A percentile compares a stretch with the other conserved stretches of the same genome.
Evolutionary conservation across 2,888 invertebrate species (phyloP).

Genomic region (Ormyrus nitidulus): DNA sequence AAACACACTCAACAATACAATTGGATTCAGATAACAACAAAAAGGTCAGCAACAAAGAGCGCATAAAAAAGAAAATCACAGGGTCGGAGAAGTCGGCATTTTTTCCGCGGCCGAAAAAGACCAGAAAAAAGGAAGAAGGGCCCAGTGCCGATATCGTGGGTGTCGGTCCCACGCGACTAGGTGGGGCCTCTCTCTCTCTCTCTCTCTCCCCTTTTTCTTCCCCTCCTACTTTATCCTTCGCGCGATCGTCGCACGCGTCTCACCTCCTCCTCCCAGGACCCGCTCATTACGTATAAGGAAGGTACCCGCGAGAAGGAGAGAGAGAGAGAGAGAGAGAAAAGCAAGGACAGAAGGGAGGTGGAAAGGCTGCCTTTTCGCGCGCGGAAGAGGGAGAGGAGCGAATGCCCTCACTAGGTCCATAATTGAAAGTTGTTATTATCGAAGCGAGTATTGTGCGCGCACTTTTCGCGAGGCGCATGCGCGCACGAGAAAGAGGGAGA

Average conservation of each 20-base stretch:
- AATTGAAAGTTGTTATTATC: constrained; percentile 50
- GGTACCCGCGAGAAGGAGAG: constrained; percentile 32
- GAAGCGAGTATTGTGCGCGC: constrained; percentile 17
- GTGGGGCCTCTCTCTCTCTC: constrained; percentile 66
- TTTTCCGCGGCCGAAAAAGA: constrained; percentile 8
- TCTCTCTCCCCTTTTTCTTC: constrained; percentile 36
- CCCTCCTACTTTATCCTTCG: constrained; percentile 32
- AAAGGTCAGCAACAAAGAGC: background rate
- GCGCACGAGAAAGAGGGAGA: background rate
- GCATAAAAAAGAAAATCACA: constrained; percentile 4
- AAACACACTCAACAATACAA: constrained; percentile 17
- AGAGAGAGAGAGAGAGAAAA: constrained; percentile 42
- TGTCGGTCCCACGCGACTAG: constrained; percentile 75
- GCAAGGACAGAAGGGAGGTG: constrained; percentile 37
- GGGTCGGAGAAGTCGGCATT: constrained; percentile 35
- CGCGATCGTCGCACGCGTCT: constrained; percentile 31
- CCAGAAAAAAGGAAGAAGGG: constrained; percentile 8
- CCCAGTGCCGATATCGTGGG: constrained; percentile 67
- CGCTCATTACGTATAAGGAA: constrained; percentile 70
- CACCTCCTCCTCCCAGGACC: constrained; percentile 50
- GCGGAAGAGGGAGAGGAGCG: constrained; percentile 7
- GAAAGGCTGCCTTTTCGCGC: constrained; percentile 24
- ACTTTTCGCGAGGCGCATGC: too few species aligned
- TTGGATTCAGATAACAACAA: background rate
- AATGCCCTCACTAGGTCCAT: constrained; percentile 12